Percentiles rank a stretch among this genome's conserved stretches.
phyloP scores from a whole-genome alignment of 2,888 invertebrate species.

The Automeris io region DNA sequence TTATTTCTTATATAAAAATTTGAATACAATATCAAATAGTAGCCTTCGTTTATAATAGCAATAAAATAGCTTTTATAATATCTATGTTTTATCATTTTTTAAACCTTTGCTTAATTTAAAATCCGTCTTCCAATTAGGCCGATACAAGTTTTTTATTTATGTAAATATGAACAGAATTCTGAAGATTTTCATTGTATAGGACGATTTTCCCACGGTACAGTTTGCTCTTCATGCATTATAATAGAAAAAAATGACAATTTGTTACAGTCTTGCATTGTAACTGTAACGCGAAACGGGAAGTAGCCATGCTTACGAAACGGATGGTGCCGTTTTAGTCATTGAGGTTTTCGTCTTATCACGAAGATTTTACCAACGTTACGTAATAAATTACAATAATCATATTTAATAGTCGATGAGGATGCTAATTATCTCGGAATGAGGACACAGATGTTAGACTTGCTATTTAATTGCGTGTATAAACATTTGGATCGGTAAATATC shows the following conservation, averaged over 20 bases:
- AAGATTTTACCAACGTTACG: constrained; percentile 31
- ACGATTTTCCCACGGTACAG: not conserved
- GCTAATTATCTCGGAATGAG: constrained; percentile 26
- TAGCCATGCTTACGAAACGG: constrained; percentile 45
- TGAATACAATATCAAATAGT: no score
- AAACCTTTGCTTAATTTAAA: no score
- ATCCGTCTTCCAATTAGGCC: no score
- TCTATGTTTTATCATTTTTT: no score
- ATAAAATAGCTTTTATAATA: no score
- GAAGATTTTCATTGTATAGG: no score
- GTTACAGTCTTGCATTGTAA: constrained; percentile 39
- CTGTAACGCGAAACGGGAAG: constrained; percentile 51
- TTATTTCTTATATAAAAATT: no score
- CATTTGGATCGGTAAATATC: no score
- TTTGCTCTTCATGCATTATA: constrained; percentile 3
- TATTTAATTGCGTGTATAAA: not conserved
- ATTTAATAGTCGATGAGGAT: constrained; percentile 15
- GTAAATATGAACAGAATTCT: no score
- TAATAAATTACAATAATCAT: constrained; percentile 14
- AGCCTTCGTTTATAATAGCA: no score
- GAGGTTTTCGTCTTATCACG: constrained; percentile 37
- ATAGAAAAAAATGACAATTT: constrained; percentile 3
- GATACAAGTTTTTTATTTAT: no score
- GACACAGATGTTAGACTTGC: constrained; percentile 28
- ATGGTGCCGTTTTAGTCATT: constrained; percentile 46